These are phyloP conservation scores for Pediacus dermestoides DNA, from an alignment of 2,888 invertebrate genomes.

Conservation along the genomic window DNA sequence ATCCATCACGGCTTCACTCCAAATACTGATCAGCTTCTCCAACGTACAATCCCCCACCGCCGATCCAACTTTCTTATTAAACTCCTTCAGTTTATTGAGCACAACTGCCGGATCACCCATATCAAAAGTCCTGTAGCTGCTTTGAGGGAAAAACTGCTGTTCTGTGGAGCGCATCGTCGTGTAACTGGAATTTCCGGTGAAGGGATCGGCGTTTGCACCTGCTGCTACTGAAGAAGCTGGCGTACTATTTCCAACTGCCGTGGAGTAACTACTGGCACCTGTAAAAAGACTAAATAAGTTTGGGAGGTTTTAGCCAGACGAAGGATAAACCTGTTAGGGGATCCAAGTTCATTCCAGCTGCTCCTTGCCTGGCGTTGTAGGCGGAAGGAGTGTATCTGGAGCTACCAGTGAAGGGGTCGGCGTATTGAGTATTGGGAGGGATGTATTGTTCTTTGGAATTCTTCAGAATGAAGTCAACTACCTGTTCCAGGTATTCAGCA, in stretches of 20 bases:
- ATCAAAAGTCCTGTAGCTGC: constrained; percentile 66
- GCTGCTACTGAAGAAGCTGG: constrained; percentile 16
- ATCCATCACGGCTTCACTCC: constrained; percentile 50
- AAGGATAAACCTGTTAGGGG: too few relatives aligned
- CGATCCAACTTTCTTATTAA: constrained; percentile 57
- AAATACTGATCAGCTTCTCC: constrained; percentile 62
- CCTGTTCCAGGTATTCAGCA: constrained; percentile 83
- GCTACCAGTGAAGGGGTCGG: constrained; percentile 69
- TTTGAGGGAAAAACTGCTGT: constrained; percentile 45
- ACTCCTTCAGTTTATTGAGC: constrained; percentile 69
- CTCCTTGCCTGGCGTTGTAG: constrained; percentile 25
- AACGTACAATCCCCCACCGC: constrained; percentile 56
- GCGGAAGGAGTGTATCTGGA: constrained; percentile 60
- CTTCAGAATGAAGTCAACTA: constrained; percentile 87
- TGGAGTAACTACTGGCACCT: constrained; percentile 46
- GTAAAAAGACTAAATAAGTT: constrained; percentile 20
- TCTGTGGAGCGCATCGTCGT: constrained; percentile 43
- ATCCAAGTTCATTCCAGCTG: constrained; percentile 50
- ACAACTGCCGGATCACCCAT: constrained; percentile 73
- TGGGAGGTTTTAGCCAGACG: too few relatives aligned
- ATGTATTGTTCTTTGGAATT: constrained; percentile 61
- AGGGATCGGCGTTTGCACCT: constrained; percentile 59
- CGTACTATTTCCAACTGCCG: constrained; percentile 32
- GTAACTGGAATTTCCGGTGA: constrained; percentile 53
- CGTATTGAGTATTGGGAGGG: constrained; percentile 49